A percentile compares a stretch with the other conserved stretches of the same genome.
Evolutionary conservation across 2,888 invertebrate species (phyloP).

Genomic region (Drosophila buzzatii): DNA sequence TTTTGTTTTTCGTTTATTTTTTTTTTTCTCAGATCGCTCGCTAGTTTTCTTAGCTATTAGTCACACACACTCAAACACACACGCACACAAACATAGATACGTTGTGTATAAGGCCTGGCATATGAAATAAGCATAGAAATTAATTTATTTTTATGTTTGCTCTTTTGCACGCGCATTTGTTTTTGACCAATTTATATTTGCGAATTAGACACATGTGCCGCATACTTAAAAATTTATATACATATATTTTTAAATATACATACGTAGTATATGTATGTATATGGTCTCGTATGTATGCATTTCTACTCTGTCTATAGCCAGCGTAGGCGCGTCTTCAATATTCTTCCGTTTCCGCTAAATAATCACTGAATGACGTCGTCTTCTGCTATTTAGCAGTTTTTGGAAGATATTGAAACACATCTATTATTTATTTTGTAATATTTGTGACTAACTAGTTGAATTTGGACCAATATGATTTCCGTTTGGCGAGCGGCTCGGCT

Average conservation of each 20-base stretch:
- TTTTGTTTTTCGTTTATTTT: conserved; percentile 49
- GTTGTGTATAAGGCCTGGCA: conserved; percentile 11
- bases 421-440: conserved; percentile 53
- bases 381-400: conserved; percentile 4
- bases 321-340: conserved; percentile 32
- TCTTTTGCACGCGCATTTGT: conserved; percentile 56
- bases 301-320: conserved; percentile 30
- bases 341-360: conserved; percentile 67
- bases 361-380: conserved; percentile 55
- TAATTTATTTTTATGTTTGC: conserved; percentile 55
- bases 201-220: conserved; percentile 49
- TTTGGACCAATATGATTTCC: conserved; percentile 73
- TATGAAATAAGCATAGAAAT: conserved; percentile 51
- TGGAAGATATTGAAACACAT: conserved; percentile 33
- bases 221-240: conserved; percentile 1
- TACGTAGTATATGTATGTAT: conserved; percentile 22
- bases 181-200: conserved; percentile 46
- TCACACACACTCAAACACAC: conserved; percentile 46
- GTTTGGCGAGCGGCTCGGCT: conserved; percentile 59
- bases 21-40: conserved; percentile 71
- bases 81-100: conserved; percentile 18
- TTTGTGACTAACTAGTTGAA: conserved; percentile 38
- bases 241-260: background rate
- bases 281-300: conserved; percentile 24
- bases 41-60: conserved; percentile 56